phyloP scores from a whole-genome alignment of 1,140 invertebrate species.

The Psilanteris sp. region DNA sequence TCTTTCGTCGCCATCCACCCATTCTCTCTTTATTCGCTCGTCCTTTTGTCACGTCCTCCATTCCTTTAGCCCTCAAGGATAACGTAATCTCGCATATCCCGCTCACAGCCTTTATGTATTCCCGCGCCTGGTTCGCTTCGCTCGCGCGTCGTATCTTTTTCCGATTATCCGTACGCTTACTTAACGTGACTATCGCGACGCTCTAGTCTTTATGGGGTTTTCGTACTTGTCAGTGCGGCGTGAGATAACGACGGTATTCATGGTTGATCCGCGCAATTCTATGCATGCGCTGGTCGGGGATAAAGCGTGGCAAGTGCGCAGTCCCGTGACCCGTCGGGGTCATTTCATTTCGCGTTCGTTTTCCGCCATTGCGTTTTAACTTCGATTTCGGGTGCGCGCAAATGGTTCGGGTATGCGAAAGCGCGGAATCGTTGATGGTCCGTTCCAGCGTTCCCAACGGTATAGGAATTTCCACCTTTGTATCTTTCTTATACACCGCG shows the following conservation, averaged over 20 bases:
- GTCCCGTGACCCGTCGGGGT: too few relatives aligned
- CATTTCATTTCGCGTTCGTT: too few relatives aligned
- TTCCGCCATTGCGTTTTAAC: too few relatives aligned
- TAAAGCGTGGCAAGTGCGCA: slow-evolving; percentile 33
- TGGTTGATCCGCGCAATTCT: slow-evolving; percentile 58
- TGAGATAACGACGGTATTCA: slow-evolving; percentile 58
- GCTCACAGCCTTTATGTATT: slow-evolving; percentile 31
- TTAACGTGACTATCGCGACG: slow-evolving; percentile 50
- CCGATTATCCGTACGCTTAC: slow-evolving; percentile 46
- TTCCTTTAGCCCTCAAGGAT: slow-evolving; percentile 42
- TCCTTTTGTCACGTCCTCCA: slow-evolving; percentile 27
- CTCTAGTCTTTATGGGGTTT: slow-evolving; percentile 40
- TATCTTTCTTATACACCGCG: too few relatives aligned
- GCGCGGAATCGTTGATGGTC: too few relatives aligned
- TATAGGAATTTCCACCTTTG: too few relatives aligned
- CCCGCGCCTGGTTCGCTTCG: slow-evolving; percentile 17
- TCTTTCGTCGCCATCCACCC: slow-evolving; percentile 17
- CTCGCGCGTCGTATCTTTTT: slow-evolving; percentile 34
- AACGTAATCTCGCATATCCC: slow-evolving; percentile 35
- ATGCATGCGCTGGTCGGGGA: slow-evolving; percentile 51
- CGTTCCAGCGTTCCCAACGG: too few relatives aligned
- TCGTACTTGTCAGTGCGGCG: slow-evolving; percentile 25
- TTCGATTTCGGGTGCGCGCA: too few relatives aligned
- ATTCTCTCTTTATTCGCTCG: slow-evolving; percentile 26
- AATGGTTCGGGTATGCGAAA: too few relatives aligned